These are phyloP conservation scores for Malthinus flaveolus DNA, from an alignment of 2,888 invertebrate species.

Conservation along the genomic window DNA sequence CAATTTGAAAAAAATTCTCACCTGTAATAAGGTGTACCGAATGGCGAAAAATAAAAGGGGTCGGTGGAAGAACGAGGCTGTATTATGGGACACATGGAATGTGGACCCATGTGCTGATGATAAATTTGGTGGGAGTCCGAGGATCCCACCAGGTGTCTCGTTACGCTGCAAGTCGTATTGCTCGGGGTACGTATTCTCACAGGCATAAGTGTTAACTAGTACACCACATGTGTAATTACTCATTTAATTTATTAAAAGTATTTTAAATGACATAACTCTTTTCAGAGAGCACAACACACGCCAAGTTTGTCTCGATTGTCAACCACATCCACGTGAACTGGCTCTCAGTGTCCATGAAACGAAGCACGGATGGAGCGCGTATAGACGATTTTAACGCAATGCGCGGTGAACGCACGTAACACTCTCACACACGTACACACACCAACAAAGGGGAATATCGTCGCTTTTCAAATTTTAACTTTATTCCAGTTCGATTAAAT, in stretches of 20 bases:
- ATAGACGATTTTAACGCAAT: constrained; percentile 57
- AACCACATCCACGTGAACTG: constrained; percentile 66
- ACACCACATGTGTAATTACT: constrained; percentile 12
- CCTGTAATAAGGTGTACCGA: constrained; percentile 63
- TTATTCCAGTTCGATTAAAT: no score
- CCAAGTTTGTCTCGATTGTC: constrained; percentile 58
- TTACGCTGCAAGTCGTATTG: constrained; percentile 52
- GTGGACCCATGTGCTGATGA: constrained; percentile 49
- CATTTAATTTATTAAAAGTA: constrained; percentile 24
- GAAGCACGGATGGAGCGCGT: constrained; percentile 67
- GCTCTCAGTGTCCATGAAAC: constrained; percentile 47
- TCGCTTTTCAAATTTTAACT: constrained; percentile 31
- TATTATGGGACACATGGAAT: constrained; percentile 48
- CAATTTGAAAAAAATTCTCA: constrained; percentile 41
- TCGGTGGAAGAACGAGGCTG: constrained; percentile 56
- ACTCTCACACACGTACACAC: constrained; percentile 44
- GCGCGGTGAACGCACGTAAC: constrained; percentile 58
- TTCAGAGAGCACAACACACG: constrained; percentile 10
- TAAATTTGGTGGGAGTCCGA: constrained; percentile 45
- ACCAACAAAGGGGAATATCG: constrained; percentile 28
- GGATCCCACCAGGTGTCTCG: constrained; percentile 48
- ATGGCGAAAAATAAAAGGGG: constrained; percentile 63
- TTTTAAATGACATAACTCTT: neutral
- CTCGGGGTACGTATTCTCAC: constrained; percentile 39
- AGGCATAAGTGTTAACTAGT: constrained; percentile 32